Conservation (phyloP, 2,797 vertebrate genomes). For the Anguilla pacifica region DNA sequence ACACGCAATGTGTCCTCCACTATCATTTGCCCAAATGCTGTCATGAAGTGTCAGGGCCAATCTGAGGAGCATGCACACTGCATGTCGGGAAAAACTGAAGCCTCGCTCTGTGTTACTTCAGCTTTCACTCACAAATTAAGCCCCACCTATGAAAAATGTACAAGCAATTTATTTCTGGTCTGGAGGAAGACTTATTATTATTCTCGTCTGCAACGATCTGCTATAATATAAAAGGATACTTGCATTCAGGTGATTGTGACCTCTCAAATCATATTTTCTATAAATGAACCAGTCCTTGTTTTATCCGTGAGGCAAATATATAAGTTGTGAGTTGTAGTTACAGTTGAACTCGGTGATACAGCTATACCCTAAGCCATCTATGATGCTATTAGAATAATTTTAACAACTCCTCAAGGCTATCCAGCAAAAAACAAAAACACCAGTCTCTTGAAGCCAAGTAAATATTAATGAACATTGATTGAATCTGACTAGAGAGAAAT, state of each 20-base stretch:
- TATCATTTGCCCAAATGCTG: neutral
- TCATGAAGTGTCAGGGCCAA: neutral
- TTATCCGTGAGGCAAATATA: neutral
- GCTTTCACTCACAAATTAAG: neutral
- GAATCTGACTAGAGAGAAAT: neutral
- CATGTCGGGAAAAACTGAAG: neutral
- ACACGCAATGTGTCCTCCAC: neutral
- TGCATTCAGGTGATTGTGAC: neutral
- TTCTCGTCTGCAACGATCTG: neutral
- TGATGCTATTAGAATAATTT: neutral
- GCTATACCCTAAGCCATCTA: neutral
- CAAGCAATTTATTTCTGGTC: neutral
- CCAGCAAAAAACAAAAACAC: neutral
- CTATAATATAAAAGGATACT: neutral
- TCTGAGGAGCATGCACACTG: neutral
- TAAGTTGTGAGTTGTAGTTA: neutral
- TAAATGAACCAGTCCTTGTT: neutral
- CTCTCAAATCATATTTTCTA: neutral
- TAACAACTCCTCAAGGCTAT: neutral
- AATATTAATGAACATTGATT: neutral
- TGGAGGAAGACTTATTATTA: neutral
- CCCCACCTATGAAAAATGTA: neutral
- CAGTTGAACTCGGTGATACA: neutral
- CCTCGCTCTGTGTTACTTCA: neutral
- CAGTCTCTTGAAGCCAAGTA: neutral